A percentile compares a stretch with the other conserved stretches of the same genome.
These are phyloP conservation scores for Zosterops japonicus DNA, from an alignment of 2,113 vertebrate genomes.

Conservation along the genomic window DNA sequence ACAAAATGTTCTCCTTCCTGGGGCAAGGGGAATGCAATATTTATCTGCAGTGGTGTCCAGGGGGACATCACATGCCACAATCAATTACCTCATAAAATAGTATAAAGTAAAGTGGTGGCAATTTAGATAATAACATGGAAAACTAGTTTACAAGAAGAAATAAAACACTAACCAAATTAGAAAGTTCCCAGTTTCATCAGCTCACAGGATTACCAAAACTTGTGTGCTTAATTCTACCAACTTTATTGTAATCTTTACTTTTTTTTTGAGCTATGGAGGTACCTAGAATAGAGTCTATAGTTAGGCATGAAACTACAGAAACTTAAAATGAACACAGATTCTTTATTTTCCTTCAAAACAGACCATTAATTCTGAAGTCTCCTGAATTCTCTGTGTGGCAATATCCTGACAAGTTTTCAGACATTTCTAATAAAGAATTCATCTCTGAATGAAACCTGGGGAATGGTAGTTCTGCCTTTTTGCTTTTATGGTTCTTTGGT, in stretches of 20 bases:
- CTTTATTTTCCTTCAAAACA: conserved; percentile 18
- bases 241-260: neutral
- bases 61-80: neutral
- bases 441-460: neutral
- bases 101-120: neutral
- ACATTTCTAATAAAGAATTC: conserved; percentile 21
- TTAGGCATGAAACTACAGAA: neutral
- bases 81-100: conserved; percentile 3
- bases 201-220: neutral
- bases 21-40: conserved; percentile 18
- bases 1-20: conserved; percentile 32
- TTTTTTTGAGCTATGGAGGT: neutral
- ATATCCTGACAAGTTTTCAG: conserved; percentile 9
- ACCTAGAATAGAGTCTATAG: neutral
- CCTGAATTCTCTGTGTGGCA: neutral
- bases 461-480: neutral
- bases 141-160: neutral
- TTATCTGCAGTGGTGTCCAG: neutral
- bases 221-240: neutral
- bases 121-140: conserved; percentile 13
- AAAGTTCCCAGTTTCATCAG: neutral
- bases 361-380: conserved; percentile 6
- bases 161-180: neutral
- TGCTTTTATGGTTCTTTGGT: neutral
- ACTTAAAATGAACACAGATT: neutral